phyloP scores from a whole-genome alignment of 2,797 vertebrate genomes.

The Eulemur coronatus region DNA sequence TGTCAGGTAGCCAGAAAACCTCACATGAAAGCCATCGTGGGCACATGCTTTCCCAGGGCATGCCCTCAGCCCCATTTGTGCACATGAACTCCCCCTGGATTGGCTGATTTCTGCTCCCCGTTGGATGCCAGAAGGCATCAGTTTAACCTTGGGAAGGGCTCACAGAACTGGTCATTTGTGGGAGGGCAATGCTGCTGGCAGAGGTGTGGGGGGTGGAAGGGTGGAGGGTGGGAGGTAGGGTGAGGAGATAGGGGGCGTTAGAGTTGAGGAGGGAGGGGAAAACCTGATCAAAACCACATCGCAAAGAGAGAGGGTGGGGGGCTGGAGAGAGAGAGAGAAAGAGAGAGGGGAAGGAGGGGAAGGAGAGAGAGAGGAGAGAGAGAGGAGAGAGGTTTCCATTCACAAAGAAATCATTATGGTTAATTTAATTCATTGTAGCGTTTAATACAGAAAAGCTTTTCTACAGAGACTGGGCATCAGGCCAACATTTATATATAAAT shows the following conservation, averaged over 20 bases:
- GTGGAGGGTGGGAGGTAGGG: too few species aligned
- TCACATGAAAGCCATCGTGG: background rate
- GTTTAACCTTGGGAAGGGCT: conserved; percentile 30
- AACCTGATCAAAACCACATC: conserved; percentile 85
- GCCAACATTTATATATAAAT: conserved; percentile 90
- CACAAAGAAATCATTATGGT: conserved; percentile 90
- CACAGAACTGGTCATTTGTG: conserved; percentile 18
- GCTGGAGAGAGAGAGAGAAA: too few species aligned
- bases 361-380: background rate
- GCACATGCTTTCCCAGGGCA: background rate
- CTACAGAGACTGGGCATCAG: conserved; percentile 88
- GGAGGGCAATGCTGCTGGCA: background rate
- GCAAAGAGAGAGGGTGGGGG: conserved; percentile 51
- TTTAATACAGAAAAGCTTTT: conserved; percentile 90
- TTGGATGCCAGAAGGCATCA: background rate
- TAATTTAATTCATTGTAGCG: conserved; percentile 90
- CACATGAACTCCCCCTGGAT: background rate
- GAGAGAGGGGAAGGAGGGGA: background rate
- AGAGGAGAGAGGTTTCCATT: conserved; percentile 83
- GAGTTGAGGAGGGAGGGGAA: conserved; percentile 55
- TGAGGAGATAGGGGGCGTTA: background rate
- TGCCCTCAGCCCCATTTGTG: background rate
- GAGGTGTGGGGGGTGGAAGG: background rate
- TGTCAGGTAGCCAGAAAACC: background rate
- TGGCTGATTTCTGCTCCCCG: background rate